phyloP scores from a whole-genome alignment of 2,888 invertebrate genomes.

The Drosophila anomelani region DNA sequence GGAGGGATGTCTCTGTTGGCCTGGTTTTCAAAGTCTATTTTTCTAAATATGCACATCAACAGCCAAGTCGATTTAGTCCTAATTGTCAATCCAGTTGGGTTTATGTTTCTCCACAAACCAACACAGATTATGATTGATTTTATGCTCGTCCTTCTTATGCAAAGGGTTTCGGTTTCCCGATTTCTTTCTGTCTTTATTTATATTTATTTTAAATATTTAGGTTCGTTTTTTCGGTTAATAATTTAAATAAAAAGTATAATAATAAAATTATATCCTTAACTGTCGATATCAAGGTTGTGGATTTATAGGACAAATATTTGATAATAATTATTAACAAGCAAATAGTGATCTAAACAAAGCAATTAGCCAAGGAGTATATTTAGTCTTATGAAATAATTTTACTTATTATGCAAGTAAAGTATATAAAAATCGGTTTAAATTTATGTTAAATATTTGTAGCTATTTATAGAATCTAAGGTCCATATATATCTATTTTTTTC shows the following conservation, averaged over 20 bases:
- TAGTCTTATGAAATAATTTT: too few species aligned
- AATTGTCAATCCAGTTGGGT: neutral
- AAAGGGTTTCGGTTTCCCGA: neutral
- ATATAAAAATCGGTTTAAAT: neutral
- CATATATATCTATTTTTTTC: neutral
- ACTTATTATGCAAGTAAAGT: neutral
- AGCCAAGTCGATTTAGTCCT: neutral
- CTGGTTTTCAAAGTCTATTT: neutral
- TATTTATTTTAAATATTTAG: neutral
- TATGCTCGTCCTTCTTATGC: neutral
- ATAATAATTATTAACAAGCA: conserved; percentile 1
- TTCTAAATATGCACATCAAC: too few species aligned
- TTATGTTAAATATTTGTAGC: neutral
- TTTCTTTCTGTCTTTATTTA: too few species aligned
- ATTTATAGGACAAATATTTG: neutral
- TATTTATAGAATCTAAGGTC: neutral
- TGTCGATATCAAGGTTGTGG: neutral
- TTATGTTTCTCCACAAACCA: neutral
- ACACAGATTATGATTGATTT: too few species aligned
- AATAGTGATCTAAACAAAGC: too few species aligned
- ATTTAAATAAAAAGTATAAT: neutral
- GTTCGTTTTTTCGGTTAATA: neutral
- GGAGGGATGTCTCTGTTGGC: neutral
- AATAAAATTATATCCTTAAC: neutral
- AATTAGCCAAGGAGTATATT: too few species aligned